Evolutionary conservation across 2,113 vertebrate genomes (phyloP).

Genomic region (Chaetorhynchus papuensis): DNA sequence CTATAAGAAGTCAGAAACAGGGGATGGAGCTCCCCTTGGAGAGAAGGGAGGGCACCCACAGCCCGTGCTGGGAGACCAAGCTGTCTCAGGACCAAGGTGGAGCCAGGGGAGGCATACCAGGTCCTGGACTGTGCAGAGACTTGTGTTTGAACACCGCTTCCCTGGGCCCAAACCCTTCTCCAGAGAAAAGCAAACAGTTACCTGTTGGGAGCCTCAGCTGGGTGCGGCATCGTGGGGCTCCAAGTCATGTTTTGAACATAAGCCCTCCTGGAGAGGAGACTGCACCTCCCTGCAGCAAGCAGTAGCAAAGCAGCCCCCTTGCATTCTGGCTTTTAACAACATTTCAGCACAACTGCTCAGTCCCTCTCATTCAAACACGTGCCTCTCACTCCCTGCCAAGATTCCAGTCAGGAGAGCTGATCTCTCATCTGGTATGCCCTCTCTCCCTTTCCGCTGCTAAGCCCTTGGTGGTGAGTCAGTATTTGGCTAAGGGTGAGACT

Average conservation of each 20-base stretch:
- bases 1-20: neutral
- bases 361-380: neutral
- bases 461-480: constrained; percentile 50
- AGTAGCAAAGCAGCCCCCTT: neutral
- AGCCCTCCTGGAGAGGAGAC: neutral
- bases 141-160: constrained; percentile 27
- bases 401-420: neutral
- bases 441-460: neutral
- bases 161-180: neutral
- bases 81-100: neutral
- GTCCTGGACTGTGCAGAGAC: neutral
- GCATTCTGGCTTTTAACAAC: neutral
- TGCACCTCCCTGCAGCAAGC: neutral
- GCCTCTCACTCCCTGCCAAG: neutral
- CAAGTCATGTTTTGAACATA: neutral
- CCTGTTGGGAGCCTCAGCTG: neutral
- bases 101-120: neutral
- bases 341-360: neutral
- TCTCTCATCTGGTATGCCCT: neutral
- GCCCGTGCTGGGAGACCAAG: fast-evolving
- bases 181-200: constrained; percentile 30
- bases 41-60: neutral
- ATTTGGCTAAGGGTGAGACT: constrained; percentile 61
- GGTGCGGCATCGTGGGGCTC: neutral
- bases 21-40: neutral